Percentiles rank a stretch among this genome's conserved stretches.
Conservation (phyloP, 2,888 invertebrate genomes). For the Plusia festucae region DNA sequence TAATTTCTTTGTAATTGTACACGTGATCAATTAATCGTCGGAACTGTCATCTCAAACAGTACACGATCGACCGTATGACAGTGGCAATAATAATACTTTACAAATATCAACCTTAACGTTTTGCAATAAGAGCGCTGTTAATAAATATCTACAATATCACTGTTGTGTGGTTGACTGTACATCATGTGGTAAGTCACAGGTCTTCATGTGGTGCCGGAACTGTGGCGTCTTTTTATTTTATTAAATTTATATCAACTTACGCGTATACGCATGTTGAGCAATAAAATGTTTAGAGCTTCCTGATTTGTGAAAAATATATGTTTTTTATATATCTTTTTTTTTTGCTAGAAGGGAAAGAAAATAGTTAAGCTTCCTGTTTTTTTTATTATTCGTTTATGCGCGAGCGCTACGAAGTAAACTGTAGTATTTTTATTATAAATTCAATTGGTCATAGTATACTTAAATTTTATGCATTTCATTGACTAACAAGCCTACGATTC, state of each 20-base stretch:
- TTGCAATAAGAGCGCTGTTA: too few relatives aligned
- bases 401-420: too few relatives aligned
- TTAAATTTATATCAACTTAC: slow-evolving; percentile 48
- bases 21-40: slow-evolving; percentile 76
- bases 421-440: too few relatives aligned
- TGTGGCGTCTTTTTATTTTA: slow-evolving; percentile 45
- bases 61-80: not conserved
- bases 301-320: not conserved
- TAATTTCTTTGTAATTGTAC: slow-evolving; percentile 75
- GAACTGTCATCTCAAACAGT: slow-evolving; percentile 66
- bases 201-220: slow-evolving; percentile 52
- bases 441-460: too few relatives aligned
- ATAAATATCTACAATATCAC: not conserved
- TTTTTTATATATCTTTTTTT: not conserved
- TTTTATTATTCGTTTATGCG: too few relatives aligned
- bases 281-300: slow-evolving; percentile 28
- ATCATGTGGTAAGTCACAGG: slow-evolving; percentile 37
- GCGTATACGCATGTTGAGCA: slow-evolving; percentile 41
- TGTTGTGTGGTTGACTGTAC: not conserved
- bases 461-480: too few relatives aligned
- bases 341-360: too few relatives aligned
- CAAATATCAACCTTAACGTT: not conserved
- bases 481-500: too few relatives aligned
- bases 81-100: not conserved
- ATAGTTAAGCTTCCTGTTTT: too few relatives aligned